Evolutionary conservation across 1,140 invertebrate species (phyloP).

Genomic region (Globodera ellingtonae): DNA sequence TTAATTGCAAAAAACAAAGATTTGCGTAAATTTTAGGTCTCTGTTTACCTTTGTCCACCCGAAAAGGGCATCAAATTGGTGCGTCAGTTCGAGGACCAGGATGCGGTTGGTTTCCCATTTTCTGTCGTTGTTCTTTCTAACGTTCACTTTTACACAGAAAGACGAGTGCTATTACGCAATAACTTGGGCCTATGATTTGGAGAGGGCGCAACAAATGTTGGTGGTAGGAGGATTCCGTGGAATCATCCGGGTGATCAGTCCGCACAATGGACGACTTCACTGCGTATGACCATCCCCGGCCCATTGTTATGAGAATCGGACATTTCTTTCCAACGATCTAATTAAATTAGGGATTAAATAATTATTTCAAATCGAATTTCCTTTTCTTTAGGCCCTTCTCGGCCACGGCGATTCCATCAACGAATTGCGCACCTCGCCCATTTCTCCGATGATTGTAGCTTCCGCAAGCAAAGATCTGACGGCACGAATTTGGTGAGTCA

Average conservation of each 20-base stretch:
- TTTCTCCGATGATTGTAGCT: slow-evolving; percentile 50
- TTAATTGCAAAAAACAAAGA: slow-evolving; percentile 3
- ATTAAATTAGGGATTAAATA: too few relatives aligned
- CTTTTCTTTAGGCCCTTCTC: slow-evolving; percentile 35
- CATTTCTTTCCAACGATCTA: too few relatives aligned
- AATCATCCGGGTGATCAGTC: slow-evolving; percentile 44
- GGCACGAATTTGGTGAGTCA: slow-evolving; percentile 38
- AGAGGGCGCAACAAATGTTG: slow-evolving; percentile 31
- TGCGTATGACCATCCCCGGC: slow-evolving; percentile 21
- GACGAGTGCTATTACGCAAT: slow-evolving; percentile 48
- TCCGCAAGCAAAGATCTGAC: slow-evolving; percentile 53
- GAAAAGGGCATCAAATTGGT: slow-evolving; percentile 31
- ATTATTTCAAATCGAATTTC: not conserved
- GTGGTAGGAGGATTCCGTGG: slow-evolving; percentile 47
- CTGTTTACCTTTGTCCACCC: slow-evolving; percentile 38
- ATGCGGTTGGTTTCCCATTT: slow-evolving; percentile 30
- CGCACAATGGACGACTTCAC: slow-evolving; percentile 43
- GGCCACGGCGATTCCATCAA: slow-evolving; percentile 50
- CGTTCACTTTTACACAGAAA: slow-evolving; percentile 35
- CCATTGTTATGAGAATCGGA: too few relatives aligned
- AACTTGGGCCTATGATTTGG: slow-evolving; percentile 45
- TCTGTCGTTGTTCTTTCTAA: slow-evolving; percentile 3
- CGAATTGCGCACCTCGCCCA: slow-evolving; percentile 44
- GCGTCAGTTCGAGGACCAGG: slow-evolving; percentile 46
- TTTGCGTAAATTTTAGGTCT: slow-evolving; percentile 26